Conservation (phyloP, 2,888 invertebrate species). For the Tetrapedia diversipes region DNA sequence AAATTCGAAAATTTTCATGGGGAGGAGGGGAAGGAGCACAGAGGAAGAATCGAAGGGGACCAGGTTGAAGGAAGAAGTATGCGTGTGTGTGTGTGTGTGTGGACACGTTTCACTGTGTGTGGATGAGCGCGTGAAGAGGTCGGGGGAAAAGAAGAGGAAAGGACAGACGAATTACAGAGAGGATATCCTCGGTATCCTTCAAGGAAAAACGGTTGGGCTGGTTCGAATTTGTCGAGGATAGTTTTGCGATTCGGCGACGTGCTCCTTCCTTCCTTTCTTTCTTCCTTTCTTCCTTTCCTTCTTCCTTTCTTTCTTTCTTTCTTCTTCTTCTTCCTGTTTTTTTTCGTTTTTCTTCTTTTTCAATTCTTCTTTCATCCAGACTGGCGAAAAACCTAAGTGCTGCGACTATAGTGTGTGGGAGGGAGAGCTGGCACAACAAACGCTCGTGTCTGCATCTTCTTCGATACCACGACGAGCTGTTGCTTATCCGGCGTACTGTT, state of each 20-base stretch:
- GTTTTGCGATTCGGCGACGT: conserved; percentile 53
- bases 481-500: conserved; percentile 78
- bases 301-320: conserved; percentile 18
- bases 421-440: conserved; percentile 59
- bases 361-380: conserved; percentile 47
- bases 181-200: conserved; percentile 15
- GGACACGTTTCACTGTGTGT: conserved; percentile 11
- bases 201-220: conserved; percentile 35
- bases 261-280: conserved; percentile 38
- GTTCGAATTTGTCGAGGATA: conserved; percentile 39
- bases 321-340: conserved; percentile 9
- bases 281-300: not conserved
- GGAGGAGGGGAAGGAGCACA: conserved; percentile 11
- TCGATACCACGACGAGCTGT: conserved; percentile 53
- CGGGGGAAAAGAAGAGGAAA: conserved; percentile 2
- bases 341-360: conserved; percentile 18
- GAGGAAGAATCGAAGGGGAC: not conserved
- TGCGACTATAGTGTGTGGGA: conserved; percentile 65
- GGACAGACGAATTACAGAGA: conserved; percentile 31
- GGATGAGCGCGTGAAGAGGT: not conserved
- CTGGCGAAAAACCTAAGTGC: conserved; percentile 62
- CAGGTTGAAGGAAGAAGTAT: conserved; percentile 14
- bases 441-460: conserved; percentile 56
- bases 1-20: no score
- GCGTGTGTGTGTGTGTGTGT: conserved; percentile 9